These are phyloP conservation scores for Argyra leucocephala DNA, from an alignment of 2,888 invertebrate genomes.

Conservation along the genomic window DNA sequence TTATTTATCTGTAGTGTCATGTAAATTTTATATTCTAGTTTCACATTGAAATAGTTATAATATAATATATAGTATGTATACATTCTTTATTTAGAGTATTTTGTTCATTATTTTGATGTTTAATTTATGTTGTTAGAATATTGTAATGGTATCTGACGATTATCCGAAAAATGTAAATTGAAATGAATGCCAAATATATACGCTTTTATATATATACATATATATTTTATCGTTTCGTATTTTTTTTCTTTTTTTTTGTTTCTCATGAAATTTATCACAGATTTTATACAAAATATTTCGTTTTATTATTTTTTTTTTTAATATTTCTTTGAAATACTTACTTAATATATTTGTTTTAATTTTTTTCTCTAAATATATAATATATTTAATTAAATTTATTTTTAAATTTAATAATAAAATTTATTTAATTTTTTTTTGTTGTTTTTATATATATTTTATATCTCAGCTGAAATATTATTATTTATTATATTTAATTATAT, in stretches of 20 bases:
- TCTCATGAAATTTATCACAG: slow-evolving; percentile 6
- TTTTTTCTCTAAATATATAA: not conserved
- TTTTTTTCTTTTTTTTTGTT: not conserved
- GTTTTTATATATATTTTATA: not conserved
- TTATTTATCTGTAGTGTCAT: too few relatives aligned
- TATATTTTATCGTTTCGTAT: not conserved
- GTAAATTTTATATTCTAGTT: too few relatives aligned
- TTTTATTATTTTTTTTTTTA: not conserved
- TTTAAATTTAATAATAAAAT: not conserved
- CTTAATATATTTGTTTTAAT: too few relatives aligned
- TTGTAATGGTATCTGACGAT: not conserved
- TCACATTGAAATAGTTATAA: too few relatives aligned
- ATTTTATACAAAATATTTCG: slow-evolving; percentile 6
- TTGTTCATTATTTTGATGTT: too few relatives aligned
- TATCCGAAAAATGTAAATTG: not conserved
- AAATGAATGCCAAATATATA: not conserved
- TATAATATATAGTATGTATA: too few relatives aligned
- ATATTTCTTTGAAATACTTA: not conserved
- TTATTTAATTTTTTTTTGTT: not conserved
- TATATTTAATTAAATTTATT: too few relatives aligned
- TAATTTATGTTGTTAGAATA: too few relatives aligned
- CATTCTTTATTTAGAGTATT: too few relatives aligned
- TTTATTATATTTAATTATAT: not conserved
- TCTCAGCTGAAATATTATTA: not conserved
- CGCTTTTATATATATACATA: too few relatives aligned